Evolutionary conservation across 2,888 invertebrate genomes (phyloP).

Genomic region (Calephelis perditalis): DNA sequence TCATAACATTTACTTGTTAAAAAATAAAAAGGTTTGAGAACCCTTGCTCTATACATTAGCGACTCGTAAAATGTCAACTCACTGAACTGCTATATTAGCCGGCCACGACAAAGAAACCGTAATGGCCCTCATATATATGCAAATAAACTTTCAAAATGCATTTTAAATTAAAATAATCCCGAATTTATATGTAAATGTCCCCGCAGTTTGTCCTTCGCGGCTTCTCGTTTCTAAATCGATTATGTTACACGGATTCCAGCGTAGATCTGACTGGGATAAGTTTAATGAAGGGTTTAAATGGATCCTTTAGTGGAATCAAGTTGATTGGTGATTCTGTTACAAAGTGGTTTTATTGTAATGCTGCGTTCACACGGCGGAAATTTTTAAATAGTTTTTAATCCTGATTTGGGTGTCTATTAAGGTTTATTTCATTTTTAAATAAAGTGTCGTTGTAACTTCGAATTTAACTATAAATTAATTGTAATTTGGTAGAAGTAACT

Average conservation of each 20-base stretch:
- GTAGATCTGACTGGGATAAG: constrained; percentile 63
- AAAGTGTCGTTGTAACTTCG: no score
- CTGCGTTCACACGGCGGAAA: constrained; percentile 2
- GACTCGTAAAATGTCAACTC: constrained; percentile 39
- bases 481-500: no score
- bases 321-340: constrained; percentile 51
- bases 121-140: constrained; percentile 69
- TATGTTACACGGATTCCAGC: constrained; percentile 65
- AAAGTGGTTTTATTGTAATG: constrained; percentile 27
- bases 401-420: constrained; percentile 4
- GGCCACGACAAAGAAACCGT: constrained; percentile 62
- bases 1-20: no score
- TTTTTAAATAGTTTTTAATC: background rate
- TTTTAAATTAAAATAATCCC: constrained; percentile 75
- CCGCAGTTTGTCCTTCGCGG: constrained; percentile 72
- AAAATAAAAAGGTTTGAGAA: no score
- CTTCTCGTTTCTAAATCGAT: constrained; percentile 68
- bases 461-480: no score
- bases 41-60: constrained; percentile 4
- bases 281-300: constrained; percentile 68
- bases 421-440: background rate
- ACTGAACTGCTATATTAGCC: constrained; percentile 60
- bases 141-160: constrained; percentile 70
- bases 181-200: constrained; percentile 74
- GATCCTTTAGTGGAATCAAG: constrained; percentile 52